Base-by-base conservation (phyloP, 2,113 vertebrate species). In the Macroglossus sobrinus region DNA sequence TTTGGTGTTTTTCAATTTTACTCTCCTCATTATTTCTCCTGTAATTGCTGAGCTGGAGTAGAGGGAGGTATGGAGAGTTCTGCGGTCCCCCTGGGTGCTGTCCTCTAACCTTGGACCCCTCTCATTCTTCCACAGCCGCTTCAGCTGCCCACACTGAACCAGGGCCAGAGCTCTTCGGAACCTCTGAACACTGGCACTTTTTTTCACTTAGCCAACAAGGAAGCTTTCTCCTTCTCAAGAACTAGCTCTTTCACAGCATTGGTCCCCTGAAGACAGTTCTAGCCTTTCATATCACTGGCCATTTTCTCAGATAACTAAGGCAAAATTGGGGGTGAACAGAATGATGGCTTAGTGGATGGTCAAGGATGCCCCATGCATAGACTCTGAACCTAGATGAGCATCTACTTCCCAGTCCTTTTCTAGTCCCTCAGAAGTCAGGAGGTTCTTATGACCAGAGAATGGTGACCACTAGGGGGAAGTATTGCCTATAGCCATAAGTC, bases 391-490 rank as follows among this genome's bases (percentile, higher is more conserved):
- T 7, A 53, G 30, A 14, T 28, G n/a, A 66, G 12, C 0, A 2
- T 45, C 55, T 30, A 21, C 26, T 74, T 57, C 33, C 7, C 26
- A 38, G 18, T 26, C 13, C 15, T 28, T 78, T 68, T 21, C 3
- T 30, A 47, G 14, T 21, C 16, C 13, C 30, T 16, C 12, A 35
- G 35, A 92, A 45, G 4, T 74, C n/a, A n/a, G 28, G 66, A 89
- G 47, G 4, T n/a, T 74, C 40, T n/a, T 33, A 3, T n/a, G 26
- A 59, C 18, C 7, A 30, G 57, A 92, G 30, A 87, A 92, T 40
- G n/a, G 19, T 9, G n/a, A 68, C 40, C 85, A 76, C 72, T 84
- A 94, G 84, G 61, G 93, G 89, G 55, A 47, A 89, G 72, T 92
- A n/a, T 68, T 95, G 80, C 7, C 76, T 82, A 66, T 84, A 79